Percentiles rank a stretch among this genome's conserved stretches.
phyloP scores from a whole-genome alignment of 2,113 vertebrate species.

The Philantomba maxwellii region DNA sequence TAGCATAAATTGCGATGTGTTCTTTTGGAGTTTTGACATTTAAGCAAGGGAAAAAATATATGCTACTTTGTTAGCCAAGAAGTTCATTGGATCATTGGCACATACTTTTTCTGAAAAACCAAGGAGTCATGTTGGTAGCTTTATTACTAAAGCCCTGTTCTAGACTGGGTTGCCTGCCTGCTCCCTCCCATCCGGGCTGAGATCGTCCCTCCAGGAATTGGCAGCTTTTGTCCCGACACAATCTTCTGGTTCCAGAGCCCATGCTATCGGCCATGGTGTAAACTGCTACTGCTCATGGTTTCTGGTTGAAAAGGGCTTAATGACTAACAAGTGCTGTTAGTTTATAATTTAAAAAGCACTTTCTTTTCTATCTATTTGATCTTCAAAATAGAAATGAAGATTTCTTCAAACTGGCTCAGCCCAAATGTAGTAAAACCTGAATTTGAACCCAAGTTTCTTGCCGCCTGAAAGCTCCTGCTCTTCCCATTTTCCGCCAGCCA shows the following conservation, averaged over 20 bases:
- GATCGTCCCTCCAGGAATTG: not conserved
- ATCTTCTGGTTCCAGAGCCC: not conserved
- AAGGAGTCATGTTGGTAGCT: not conserved
- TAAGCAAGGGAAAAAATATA: not conserved
- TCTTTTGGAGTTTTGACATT: not conserved
- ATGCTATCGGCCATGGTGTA: not conserved
- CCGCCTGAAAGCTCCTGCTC: not conserved
- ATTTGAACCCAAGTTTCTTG: not conserved
- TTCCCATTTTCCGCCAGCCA: not conserved
- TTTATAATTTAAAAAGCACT: not conserved
- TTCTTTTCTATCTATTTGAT: not conserved
- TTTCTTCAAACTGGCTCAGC: not conserved
- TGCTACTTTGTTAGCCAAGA: not conserved
- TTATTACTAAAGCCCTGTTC: not conserved
- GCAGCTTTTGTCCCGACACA: not conserved
- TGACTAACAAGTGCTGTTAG: not conserved
- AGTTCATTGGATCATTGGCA: not conserved
- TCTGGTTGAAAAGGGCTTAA: not conserved
- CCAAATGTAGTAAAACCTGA: not conserved
- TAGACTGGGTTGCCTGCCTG: not conserved
- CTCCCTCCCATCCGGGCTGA: not conserved
- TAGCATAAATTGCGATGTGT: not conserved
- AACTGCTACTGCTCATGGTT: not conserved
- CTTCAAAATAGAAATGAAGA: not conserved
- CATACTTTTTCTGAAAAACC: not conserved